A percentile compares a stretch with the other conserved stretches of the same genome.
Evolutionary conservation across 64 coral and sea anemone species (phyloP).

Genomic region (Pachyseris speciosa): DNA sequence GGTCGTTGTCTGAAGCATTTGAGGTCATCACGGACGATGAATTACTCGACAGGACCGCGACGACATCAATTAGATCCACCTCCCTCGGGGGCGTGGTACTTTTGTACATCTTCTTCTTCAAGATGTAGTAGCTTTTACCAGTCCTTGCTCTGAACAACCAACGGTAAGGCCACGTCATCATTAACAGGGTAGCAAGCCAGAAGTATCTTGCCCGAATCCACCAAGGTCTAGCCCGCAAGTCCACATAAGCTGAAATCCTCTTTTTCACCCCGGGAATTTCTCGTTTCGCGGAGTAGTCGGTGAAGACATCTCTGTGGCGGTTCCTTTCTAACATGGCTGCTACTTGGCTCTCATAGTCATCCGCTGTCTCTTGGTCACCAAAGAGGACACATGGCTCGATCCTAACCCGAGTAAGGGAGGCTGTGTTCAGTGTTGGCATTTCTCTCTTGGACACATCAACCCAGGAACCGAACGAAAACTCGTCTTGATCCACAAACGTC

Average conservation of each 20-base stretch:
- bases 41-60: conserved; percentile 27
- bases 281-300: conserved; percentile 51
- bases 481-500: conserved; percentile 61
- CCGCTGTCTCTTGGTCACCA: conserved; percentile 75
- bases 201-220: conserved; percentile 75
- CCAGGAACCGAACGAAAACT: conserved; percentile 75
- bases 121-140: conserved; percentile 62
- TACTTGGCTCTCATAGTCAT: conserved; percentile 62
- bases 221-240: conserved; percentile 56
- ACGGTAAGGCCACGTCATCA: conserved; percentile 85
- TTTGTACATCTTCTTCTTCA: conserved; percentile 85
- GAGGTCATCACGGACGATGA: neutral
- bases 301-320: conserved; percentile 56
- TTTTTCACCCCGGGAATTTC: conserved; percentile 69
- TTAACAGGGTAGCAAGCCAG: conserved; percentile 82
- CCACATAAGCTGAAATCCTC: conserved; percentile 79
- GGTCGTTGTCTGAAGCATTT: neutral
- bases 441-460: conserved; percentile 81
- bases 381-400: conserved; percentile 64
- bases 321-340: conserved; percentile 73
- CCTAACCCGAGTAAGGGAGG: conserved; percentile 70
- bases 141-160: conserved; percentile 90
- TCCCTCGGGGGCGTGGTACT: conserved; percentile 60
- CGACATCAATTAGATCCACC: conserved; percentile 69
- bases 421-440: conserved; percentile 66